phyloP scores from a whole-genome alignment of 2,888 invertebrate genomes.

The Rhingia campestris region DNA sequence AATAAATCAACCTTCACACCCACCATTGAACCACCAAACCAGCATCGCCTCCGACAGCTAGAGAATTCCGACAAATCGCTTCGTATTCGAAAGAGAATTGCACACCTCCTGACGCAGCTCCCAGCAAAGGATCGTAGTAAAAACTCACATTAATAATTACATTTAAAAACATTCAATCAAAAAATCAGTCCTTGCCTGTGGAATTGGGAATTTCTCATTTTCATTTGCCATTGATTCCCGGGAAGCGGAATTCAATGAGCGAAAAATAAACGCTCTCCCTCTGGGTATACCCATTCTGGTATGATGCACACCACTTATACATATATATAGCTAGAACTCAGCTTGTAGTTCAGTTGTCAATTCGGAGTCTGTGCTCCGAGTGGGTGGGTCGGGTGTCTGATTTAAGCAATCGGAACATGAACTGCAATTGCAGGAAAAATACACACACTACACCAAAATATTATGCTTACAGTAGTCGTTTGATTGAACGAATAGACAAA shows the following conservation, averaged over 20 bases:
- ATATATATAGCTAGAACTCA: neutral
- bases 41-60: neutral
- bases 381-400: neutral
- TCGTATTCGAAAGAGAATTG: neutral
- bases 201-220: conserved; percentile 58
- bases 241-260: conserved; percentile 44
- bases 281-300: conserved; percentile 23
- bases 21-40: conserved; percentile 26
- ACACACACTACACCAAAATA: conserved; percentile 6
- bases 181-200: conserved; percentile 52
- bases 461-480: neutral
- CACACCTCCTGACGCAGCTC: neutral
- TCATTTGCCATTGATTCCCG: conserved; percentile 54
- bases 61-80: conserved; percentile 26
- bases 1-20: conserved; percentile 55
- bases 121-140: conserved; percentile 39
- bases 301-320: neutral
- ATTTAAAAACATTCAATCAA: conserved; percentile 69
- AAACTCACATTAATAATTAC: conserved; percentile 67
- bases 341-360: conserved; percentile 14
- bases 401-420: conserved; percentile 6
- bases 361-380: conserved; percentile 6
- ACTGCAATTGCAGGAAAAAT: conserved; percentile 10
- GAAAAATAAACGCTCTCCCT: conserved; percentile 45
- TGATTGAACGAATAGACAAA: conserved; percentile 9